phyloP scores from a whole-genome alignment of 2,888 invertebrate species.

The Caenorhabditis becei region DNA sequence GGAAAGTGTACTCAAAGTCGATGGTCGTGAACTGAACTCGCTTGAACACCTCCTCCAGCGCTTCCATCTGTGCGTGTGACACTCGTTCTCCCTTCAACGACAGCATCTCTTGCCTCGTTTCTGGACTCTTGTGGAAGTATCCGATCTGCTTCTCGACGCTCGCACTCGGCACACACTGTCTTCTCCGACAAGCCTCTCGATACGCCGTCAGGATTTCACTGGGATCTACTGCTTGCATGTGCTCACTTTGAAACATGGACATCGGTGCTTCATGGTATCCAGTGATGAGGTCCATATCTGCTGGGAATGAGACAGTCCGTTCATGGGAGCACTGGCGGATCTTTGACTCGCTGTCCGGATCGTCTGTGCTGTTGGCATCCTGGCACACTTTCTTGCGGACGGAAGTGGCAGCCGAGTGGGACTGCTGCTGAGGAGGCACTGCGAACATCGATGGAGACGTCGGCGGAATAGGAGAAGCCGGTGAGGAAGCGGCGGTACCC shows the following conservation, averaged over 20 bases:
- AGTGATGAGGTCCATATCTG: slow-evolving; percentile 63
- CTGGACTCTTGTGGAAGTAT: slow-evolving; percentile 69
- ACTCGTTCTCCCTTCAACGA: slow-evolving; percentile 84
- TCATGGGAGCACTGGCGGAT: slow-evolving; percentile 73
- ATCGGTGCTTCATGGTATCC: slow-evolving; percentile 63
- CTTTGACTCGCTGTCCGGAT: slow-evolving; percentile 30
- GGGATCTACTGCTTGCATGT: slow-evolving; percentile 41
- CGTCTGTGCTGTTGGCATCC: slow-evolving; percentile 53
- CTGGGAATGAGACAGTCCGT: slow-evolving; percentile 69
- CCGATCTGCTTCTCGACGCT: slow-evolving; percentile 78
- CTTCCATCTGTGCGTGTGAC: slow-evolving; percentile 87
- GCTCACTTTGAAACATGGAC: slow-evolving; percentile 36
- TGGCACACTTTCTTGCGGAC: slow-evolving; percentile 57
- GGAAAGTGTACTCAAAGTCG: slow-evolving; percentile 86
- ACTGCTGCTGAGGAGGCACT: slow-evolving; percentile 46
- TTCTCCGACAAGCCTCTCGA: slow-evolving; percentile 71
- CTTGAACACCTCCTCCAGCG: slow-evolving; percentile 90
- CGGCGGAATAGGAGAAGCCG: slow-evolving; percentile 63
- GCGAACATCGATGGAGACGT: slow-evolving; percentile 56
- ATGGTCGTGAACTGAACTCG: slow-evolving; percentile 88
- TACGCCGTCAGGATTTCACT: slow-evolving; percentile 87
- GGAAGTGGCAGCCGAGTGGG: slow-evolving; percentile 61
- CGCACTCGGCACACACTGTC: slow-evolving; percentile 82
- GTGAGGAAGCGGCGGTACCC: slow-evolving; percentile 59
- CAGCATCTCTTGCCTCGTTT: slow-evolving; percentile 69